Percentiles rank a stretch among this genome's conserved stretches.
These are phyloP conservation scores for Xiphorhynchus elegans DNA, from an alignment of 2,113 vertebrate species.

Conservation along the genomic window DNA sequence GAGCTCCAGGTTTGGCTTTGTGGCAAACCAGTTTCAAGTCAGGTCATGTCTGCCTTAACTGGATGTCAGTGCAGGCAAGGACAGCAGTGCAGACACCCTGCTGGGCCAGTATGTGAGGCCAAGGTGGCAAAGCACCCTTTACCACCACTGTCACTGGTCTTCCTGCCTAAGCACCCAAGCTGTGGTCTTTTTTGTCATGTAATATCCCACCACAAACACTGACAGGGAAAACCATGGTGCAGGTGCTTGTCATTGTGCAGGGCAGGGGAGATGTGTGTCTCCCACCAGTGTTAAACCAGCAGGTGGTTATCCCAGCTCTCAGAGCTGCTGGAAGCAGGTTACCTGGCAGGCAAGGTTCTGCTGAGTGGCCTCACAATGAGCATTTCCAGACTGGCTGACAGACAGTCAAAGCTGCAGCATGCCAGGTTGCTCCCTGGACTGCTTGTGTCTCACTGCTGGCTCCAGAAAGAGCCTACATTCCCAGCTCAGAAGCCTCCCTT, in stretches of 20 bases:
- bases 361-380: rapidly evolving
- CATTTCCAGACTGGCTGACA: neutral
- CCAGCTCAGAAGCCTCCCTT: neutral
- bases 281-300: neutral
- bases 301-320: neutral
- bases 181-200: neutral
- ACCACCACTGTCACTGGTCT: rapidly evolving
- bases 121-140: neutral
- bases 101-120: neutral
- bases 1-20: neutral
- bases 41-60: neutral
- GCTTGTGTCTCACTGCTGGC: neutral
- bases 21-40: neutral
- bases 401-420: neutral
- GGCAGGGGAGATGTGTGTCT: neutral
- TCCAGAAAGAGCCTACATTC: neutral
- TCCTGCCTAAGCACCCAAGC: neutral
- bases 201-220: neutral
- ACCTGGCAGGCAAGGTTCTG: neutral
- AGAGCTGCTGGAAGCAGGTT: neutral
- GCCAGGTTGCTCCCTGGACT: rapidly evolving
- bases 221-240: neutral
- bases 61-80: neutral
- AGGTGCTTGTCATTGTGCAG: neutral
- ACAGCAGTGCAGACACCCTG: rapidly evolving